Conservation (phyloP, 1,140 invertebrate species). For the Drosophila busckii region DNA sequence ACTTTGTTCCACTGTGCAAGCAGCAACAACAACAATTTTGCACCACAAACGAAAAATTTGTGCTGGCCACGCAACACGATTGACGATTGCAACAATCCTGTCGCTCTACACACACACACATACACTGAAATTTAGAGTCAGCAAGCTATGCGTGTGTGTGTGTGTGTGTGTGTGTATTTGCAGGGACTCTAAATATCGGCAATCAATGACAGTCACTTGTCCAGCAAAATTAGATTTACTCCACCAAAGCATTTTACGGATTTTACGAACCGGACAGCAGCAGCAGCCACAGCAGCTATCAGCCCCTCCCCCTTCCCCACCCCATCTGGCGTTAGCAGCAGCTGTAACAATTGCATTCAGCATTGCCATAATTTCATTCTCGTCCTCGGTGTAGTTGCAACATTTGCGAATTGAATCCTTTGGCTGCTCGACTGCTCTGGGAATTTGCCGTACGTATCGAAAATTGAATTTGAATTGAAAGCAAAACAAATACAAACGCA, state of each 20-base stretch:
- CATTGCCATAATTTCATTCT: conserved; percentile 61
- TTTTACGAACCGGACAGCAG: conserved; percentile 8
- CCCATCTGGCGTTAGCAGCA: conserved; percentile 14
- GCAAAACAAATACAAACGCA: too few relatives aligned
- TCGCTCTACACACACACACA: conserved; percentile 5
- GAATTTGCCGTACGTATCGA: conserved; percentile 37
- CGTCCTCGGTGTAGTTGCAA: conserved; percentile 40
- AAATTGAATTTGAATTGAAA: conserved; percentile 67
- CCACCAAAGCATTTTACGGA: conserved; percentile 54
- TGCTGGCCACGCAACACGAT: conserved; percentile 60
- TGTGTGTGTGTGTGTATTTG: too few relatives aligned
- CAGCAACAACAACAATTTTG: conserved; percentile 32
- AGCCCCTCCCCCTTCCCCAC: background rate
- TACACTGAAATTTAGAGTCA: background rate
- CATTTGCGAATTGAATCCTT: conserved; percentile 60
- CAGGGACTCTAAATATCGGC: conserved; percentile 50
- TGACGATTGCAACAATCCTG: conserved; percentile 61
- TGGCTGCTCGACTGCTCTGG: conserved; percentile 26
- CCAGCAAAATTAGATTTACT: conserved; percentile 68
- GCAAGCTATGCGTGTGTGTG: background rate
- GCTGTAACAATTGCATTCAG: conserved; percentile 44
- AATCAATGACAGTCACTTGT: conserved; percentile 73
- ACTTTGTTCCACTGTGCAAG: conserved; percentile 11
- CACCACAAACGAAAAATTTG: conserved; percentile 50
- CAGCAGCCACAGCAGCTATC: background rate